phyloP scores from a whole-genome alignment of 2,797 vertebrate genomes.

The Premnoplex brunnescens region DNA sequence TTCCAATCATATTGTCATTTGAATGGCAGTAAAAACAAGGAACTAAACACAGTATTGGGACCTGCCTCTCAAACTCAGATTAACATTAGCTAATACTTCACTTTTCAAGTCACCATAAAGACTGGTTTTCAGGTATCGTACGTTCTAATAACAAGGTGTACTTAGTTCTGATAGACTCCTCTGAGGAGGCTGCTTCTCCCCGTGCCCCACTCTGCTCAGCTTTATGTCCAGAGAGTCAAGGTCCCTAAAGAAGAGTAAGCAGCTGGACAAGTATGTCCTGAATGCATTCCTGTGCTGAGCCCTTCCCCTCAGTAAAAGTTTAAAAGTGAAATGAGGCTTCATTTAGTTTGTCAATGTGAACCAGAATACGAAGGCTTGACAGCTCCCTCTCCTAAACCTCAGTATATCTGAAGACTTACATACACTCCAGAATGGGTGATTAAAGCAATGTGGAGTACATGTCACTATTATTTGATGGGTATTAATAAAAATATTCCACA shows the following conservation, averaged over 20 bases:
- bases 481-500: not conserved
- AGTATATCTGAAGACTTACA: not conserved
- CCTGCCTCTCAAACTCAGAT: not conserved
- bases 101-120: not conserved
- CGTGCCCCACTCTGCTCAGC: not conserved
- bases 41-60: not conserved
- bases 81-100: not conserved
- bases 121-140: not conserved
- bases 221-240: not conserved
- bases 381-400: not conserved
- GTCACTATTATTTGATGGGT: not conserved
- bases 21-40: conserved; percentile 22
- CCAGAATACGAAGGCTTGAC: not conserved
- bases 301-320: not conserved
- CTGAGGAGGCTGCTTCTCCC: not conserved
- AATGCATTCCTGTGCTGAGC: not conserved
- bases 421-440: not conserved
- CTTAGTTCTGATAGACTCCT: not conserved
- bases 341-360: not conserved
- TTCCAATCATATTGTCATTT: not conserved
- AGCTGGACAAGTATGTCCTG: not conserved
- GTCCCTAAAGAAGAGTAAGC: not conserved
- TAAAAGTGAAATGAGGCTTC: not conserved
- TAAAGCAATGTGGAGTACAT: not conserved
- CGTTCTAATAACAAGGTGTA: not conserved